Evolutionary conservation across 2,888 invertebrate genomes (phyloP).

Genomic region (Griposia aprilina): DNA sequence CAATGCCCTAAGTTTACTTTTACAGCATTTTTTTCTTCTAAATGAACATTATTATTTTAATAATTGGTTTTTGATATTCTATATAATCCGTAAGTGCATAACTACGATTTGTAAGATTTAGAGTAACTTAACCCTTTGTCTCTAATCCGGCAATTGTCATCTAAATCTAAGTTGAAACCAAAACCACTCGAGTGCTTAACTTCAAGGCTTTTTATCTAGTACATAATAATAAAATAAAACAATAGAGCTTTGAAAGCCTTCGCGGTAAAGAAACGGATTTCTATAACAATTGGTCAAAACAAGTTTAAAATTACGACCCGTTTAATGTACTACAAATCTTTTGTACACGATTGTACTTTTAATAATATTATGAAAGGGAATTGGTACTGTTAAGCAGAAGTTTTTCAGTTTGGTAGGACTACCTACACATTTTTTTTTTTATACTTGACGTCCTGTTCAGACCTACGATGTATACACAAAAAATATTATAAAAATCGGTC

Average conservation of each 20-base stretch:
- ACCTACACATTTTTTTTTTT: no score
- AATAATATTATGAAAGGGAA: slow-evolving; percentile 52
- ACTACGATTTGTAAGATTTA: not conserved
- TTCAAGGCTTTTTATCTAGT: slow-evolving; percentile 39
- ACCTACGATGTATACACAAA: no score
- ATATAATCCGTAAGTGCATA: not conserved
- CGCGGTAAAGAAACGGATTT: slow-evolving; percentile 69
- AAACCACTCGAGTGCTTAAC: slow-evolving; percentile 19
- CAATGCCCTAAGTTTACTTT: not conserved
- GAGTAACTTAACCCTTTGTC: slow-evolving; percentile 9
- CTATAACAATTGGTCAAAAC: slow-evolving; percentile 75
- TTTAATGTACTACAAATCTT: slow-evolving; percentile 59
- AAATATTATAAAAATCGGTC: no score
- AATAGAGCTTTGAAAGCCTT: slow-evolving; percentile 74
- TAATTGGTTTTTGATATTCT: not conserved
- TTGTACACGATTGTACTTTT: slow-evolving; percentile 38
- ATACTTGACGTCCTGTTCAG: no score
- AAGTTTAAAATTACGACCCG: slow-evolving; percentile 72
- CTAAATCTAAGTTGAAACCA: slow-evolving; percentile 23
- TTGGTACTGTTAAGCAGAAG: slow-evolving; percentile 42
- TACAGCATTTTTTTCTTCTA: no score
- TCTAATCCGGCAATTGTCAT: slow-evolving; percentile 25
- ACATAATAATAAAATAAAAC: slow-evolving; percentile 70
- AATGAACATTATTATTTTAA: not conserved
- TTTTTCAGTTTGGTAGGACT: not conserved